phyloP scores from a whole-genome alignment of 1,140 invertebrate species.

The Mactra quadrangularis region DNA sequence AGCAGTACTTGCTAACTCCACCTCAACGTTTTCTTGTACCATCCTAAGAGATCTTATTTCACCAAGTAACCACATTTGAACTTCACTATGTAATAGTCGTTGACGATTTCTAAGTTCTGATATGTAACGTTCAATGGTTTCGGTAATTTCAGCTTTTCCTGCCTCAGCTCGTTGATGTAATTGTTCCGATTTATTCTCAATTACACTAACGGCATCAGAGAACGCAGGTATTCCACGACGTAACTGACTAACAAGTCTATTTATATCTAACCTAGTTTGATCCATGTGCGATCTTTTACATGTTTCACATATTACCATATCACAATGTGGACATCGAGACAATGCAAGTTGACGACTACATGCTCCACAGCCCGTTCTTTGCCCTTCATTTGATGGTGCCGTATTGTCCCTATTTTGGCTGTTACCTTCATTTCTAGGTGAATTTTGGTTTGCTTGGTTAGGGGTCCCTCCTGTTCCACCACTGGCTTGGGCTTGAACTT shows the following conservation, averaged over 20 bases:
- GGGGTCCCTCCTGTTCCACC: background rate
- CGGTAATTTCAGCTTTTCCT: constrained; percentile 85
- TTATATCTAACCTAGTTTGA: constrained; percentile 96
- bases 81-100: constrained; percentile 93
- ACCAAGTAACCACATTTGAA: constrained; percentile 93
- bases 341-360: constrained; percentile 98
- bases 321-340: constrained; percentile 95
- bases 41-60: constrained; percentile 92
- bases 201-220: constrained; percentile 83
- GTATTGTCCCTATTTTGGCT: background rate
- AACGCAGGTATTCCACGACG: constrained; percentile 87
- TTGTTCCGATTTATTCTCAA: constrained; percentile 73
- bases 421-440: background rate
- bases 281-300: constrained; percentile 97
- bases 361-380: constrained; percentile 70
- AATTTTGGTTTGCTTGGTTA: constrained; percentile 13
- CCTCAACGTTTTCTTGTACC: constrained; percentile 96
- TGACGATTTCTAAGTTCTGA: constrained; percentile 96
- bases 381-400: constrained; percentile 10
- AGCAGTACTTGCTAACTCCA: constrained; percentile 95
- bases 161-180: constrained; percentile 72
- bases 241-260: constrained; percentile 96
- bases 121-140: constrained; percentile 93
- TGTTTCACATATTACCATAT: constrained; percentile 94
- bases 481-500: background rate